Base-by-base conservation (phyloP, 1,140 invertebrate genomes). In the Akabosia matsudoensis region DNA sequence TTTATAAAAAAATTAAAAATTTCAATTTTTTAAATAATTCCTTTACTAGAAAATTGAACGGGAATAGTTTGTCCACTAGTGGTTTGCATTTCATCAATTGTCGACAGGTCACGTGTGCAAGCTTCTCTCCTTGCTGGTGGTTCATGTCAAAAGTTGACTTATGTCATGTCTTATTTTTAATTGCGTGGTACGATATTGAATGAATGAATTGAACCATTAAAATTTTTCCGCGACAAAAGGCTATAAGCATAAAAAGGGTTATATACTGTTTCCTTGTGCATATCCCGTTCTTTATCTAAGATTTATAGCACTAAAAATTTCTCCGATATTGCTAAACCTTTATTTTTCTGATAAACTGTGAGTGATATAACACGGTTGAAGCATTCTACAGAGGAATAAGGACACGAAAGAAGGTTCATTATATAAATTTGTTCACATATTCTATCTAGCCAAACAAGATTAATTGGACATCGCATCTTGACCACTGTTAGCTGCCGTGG, bases 251-350 rank as follows among this genome's bases (percentile, higher is more conserved):
- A n/a, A n/a, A n/a, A n/a, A n/a, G n/a, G n/a, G n/a, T n/a, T n/a
- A n/a, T n/a, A n/a, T n/a, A n/a, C n/a, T n/a, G n/a, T n/a, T n/a
- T n/a, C n/a, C n/a, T n/a, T n/a, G n/a, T n/a, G n/a, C n/a, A n/a
- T n/a, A n/a, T n/a, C n/a, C n/a, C n/a, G n/a, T 45, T 56, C 14
- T 56, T 24, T 24, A 13, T 10, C 10, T 13, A 67, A 31, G 61
- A 67, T 67, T 67, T 67, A 67, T 67, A 30, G 28, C 61, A 30
- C 37, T n/a, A 31, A 67, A 67, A 67, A 31, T 67, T 67, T 67
- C 61, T 30, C 61, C 30, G 61, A 67, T 67, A 67, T 30, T 7
- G 31, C 28, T 45, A 45, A n/a, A n/a, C n/a, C n/a, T n/a, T n/a
- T n/a, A n/a, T n/a, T n/a, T n/a, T n/a, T 45, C 7, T 18, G 37